phyloP scores from a whole-genome alignment of 2,888 invertebrate genomes.

The Dioctria linearis region DNA sequence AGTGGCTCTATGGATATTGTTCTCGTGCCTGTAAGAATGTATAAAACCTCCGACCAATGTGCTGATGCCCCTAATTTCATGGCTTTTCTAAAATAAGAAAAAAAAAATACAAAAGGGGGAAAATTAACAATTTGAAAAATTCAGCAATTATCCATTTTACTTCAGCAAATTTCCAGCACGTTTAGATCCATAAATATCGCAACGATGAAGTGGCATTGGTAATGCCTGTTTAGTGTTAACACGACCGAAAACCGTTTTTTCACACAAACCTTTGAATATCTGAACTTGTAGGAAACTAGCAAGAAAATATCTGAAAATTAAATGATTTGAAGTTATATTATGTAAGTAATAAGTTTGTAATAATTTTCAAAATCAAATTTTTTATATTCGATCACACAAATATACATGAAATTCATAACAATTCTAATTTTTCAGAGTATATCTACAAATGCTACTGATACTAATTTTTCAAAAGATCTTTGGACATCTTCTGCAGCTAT shows the following conservation, averaged over 20 bases:
- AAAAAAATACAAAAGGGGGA: neutral
- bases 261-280: constrained; percentile 81
- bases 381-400: no score
- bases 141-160: constrained; percentile 69
- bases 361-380: no score
- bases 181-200: constrained; percentile 83
- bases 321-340: neutral
- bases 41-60: constrained; percentile 74
- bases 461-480: no score
- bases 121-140: no score
- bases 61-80: constrained; percentile 75
- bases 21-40: constrained; percentile 72
- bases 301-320: constrained; percentile 78
- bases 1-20: constrained; percentile 73
- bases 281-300: constrained; percentile 83
- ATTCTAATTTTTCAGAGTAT: no score
- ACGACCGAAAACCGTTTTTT: constrained; percentile 75
- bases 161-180: constrained; percentile 76
- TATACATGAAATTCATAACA: no score
- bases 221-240: constrained; percentile 68
- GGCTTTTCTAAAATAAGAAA: constrained; percentile 74
- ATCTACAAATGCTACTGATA: no score
- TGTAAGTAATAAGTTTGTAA: no score
- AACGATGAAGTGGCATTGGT: constrained; percentile 76
- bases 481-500: no score